Evolutionary conservation across 2,797 vertebrate genomes (phyloP), one percentile per base, ranked within the genome.

Genomic region (Gobionotothen gibberifrons): DNA sequence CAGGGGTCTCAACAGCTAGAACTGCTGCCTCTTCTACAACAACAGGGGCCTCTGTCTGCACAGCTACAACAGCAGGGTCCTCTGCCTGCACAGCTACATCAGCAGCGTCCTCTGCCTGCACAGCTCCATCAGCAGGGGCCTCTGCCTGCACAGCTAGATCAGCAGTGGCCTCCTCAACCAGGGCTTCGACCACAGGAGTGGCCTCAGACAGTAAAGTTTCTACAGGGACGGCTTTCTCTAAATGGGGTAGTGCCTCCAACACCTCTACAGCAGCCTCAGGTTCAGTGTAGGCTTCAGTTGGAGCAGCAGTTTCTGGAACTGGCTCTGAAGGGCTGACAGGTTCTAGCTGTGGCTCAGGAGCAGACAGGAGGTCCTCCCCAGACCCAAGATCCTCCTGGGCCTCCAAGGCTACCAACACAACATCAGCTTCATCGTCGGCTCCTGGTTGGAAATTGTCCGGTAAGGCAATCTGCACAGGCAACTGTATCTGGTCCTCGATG

Each of bases 401-500:
- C 82, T 93, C 90, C 39, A 90, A 70, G 51, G 86, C 89, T 62
- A 87, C 42, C 22, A 92, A 63, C 60, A 90, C 80, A 0, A 74
- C 85, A 60, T 88, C 86, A 0, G 61, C 43, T 52, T 85, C 88
- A 1, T 89, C 84, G 14, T 89, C 83, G 1, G 44, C 54, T 26
- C 61, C 83, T 0, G 76, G 81, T 9, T 89, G 87, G n/a, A 89
- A 65, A 48, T 90, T 88, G 0, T 92, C 85, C 0, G 83, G 83
- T 74, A 90, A 68, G 15, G 85, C 77, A n/a, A 85, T 91, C 86
- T 94, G 93, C 71, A 90, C 90, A 8, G 93, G 91, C 69, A 95
- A 82, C 89, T 92, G 92, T 88, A 92, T 87, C 85, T 94, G 93
- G 82, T 93, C 92, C 60, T 93, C 81, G 1, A 94, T 90, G 76